Evolutionary conservation across 2,113 vertebrate species (phyloP), one percentile per base, ranked within the genome.

Genomic region (Marmota flaviventris): DNA sequence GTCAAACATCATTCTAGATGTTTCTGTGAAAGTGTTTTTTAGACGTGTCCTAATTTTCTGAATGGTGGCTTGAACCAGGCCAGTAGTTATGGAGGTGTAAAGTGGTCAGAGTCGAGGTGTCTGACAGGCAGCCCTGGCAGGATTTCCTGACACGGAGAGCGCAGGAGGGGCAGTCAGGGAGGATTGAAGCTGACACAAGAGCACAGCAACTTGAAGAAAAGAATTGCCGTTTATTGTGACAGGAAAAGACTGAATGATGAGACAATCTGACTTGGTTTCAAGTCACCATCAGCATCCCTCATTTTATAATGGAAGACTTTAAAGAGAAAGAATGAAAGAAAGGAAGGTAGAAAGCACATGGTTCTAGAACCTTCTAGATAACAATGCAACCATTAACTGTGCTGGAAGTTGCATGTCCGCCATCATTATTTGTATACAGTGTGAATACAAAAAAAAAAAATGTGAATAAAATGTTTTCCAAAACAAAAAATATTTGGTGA

Each of bases 71-170:
- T 11, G 86, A 25, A 53, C 4, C 18, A 34, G 70, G 37, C 65
- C 2, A n/a, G 22, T 17, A 42, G 8, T 37, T 0, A 0, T 0
- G 7, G 17, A 34, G 20, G 48, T 25, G 37, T 53, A 34, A 78
- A 25, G 24, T 34, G 34, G 53, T 94, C 39, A 32, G 39, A 45
- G 34, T 27, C 0, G 8, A 48, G 56, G 56, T 67, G 9, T 13
- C 13, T 32, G 32, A 32, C 34, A 86, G 34, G 22, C 1, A 7
- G 4, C 1, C 1, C 22, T 14, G 61, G 51, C 27, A 42, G 45
- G 61, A 76, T 45, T 87, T 89, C 78, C 53, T 56, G 39, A 39
- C 53, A n/a, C 85, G n/a, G 8, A 42, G 65, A 25, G 12, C 17
- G 45, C 17, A 72, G 85, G 45, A 9, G 32, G 3, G 32, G 72